phyloP scores from a whole-genome alignment of 2,113 vertebrate species.

The Sisor rabdophorus region DNA sequence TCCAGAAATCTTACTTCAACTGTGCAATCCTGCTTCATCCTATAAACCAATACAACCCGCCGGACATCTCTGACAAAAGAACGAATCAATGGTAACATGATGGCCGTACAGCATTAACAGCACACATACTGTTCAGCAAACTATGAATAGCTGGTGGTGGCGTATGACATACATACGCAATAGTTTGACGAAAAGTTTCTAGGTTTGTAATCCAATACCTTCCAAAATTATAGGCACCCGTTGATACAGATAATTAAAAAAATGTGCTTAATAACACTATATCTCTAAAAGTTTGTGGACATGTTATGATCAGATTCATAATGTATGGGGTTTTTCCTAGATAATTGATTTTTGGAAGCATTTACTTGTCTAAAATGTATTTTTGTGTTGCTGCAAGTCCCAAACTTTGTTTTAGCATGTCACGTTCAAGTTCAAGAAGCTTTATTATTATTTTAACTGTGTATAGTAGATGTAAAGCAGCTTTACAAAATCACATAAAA shows the following conservation, averaged over 20 bases:
- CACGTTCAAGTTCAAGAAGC: too few species aligned
- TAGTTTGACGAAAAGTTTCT: not conserved
- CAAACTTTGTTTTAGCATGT: too few species aligned
- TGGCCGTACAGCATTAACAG: constrained; percentile 56
- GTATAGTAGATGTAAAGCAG: too few species aligned
- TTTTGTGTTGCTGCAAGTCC: too few species aligned
- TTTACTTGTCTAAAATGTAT: too few species aligned
- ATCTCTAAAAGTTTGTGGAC: too few species aligned
- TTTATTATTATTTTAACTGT: too few species aligned
- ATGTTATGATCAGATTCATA: too few species aligned
- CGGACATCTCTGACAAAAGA: constrained; percentile 25
- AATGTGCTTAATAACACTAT: not conserved
- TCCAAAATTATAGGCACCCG: not conserved
- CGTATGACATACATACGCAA: too few species aligned
- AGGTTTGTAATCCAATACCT: not conserved
- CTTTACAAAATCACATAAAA: too few species aligned
- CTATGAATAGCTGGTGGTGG: constrained; percentile 49
- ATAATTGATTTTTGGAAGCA: too few species aligned
- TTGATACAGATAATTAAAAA: not conserved
- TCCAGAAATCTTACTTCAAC: constrained; percentile 7
- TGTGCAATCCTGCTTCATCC: constrained; percentile 51
- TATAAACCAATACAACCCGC: constrained; percentile 48
- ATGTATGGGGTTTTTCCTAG: too few species aligned
- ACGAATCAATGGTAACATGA: constrained; percentile 58
- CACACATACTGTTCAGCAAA: constrained; percentile 53